Evolutionary conservation across 2,888 invertebrate genomes (phyloP).

Genomic region (Ferdinandea cuprea): DNA sequence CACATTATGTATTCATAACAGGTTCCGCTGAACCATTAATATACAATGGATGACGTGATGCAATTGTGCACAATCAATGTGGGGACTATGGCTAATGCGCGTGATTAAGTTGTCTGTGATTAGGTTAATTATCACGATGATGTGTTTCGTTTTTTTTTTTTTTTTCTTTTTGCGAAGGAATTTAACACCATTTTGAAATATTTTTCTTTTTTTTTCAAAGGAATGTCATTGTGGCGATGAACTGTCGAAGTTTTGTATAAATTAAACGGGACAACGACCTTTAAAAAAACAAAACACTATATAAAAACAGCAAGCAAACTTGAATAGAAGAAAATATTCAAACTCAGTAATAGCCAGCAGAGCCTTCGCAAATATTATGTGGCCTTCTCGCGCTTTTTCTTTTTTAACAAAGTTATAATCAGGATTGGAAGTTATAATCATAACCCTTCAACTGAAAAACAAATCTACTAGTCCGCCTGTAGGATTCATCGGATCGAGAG

Average conservation of each 20-base stretch:
- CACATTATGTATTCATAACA: slow-evolving; percentile 40
- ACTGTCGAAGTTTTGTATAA: neutral
- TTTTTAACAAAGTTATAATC: too few species aligned
- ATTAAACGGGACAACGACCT: neutral
- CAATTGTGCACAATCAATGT: slow-evolving; percentile 24
- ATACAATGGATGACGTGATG: slow-evolving; percentile 53
- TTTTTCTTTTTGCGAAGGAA: slow-evolving; percentile 4
- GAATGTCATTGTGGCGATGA: neutral
- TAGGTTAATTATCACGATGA: slow-evolving; percentile 29
- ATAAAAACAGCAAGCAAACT: neutral
- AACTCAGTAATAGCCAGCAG: too few species aligned
- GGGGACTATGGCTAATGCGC: slow-evolving; percentile 24
- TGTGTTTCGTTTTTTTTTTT: too few species aligned
- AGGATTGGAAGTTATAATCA: too few species aligned
- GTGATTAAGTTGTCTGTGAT: slow-evolving; percentile 34
- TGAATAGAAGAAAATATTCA: too few species aligned
- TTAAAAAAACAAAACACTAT: neutral
- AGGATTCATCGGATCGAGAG: too few species aligned
- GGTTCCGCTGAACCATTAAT: slow-evolving; percentile 29
- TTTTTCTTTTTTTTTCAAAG: neutral
- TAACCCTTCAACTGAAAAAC: too few species aligned
- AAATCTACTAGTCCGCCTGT: too few species aligned
- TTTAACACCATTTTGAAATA: slow-evolving; percentile 2
- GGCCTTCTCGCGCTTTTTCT: too few species aligned
- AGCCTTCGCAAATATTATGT: too few species aligned